Evolutionary conservation across 2,888 invertebrate genomes (phyloP).

Genomic region (Calameuta idolon): DNA sequence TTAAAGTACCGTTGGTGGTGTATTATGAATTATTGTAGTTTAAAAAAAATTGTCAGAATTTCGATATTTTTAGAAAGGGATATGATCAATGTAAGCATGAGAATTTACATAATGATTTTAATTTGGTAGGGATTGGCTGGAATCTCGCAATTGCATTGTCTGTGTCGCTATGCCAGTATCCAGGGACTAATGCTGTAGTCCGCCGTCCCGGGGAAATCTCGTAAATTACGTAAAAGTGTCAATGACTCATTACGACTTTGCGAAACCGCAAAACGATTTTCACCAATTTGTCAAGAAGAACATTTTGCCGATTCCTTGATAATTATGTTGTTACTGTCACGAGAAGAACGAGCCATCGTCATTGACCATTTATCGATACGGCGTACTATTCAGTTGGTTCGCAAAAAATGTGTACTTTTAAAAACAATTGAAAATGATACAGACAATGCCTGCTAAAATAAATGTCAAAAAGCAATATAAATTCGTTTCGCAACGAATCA

Average conservation of each 20-base stretch:
- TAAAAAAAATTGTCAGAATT: background rate
- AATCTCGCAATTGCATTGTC: background rate
- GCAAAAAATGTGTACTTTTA: background rate
- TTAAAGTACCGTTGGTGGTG: background rate
- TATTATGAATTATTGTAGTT: background rate
- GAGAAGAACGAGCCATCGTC: background rate
- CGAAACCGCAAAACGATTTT: conserved; percentile 17
- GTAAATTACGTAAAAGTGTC: conserved; percentile 34
- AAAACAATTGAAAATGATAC: background rate
- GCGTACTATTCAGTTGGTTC: background rate
- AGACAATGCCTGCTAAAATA: background rate
- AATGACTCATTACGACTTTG: conserved; percentile 27
- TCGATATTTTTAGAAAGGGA: background rate
- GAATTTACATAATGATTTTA: background rate
- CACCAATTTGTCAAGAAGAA: conserved; percentile 15
- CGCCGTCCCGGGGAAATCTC: conserved; percentile 21
- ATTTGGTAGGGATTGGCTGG: background rate
- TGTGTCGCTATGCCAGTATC: conserved; percentile 13
- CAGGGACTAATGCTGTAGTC: conserved; percentile 11
- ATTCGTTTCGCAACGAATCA: background rate
- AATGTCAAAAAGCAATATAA: background rate
- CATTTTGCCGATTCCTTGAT: background rate
- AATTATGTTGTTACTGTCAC: background rate
- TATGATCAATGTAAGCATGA: background rate
- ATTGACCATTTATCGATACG: background rate